Conservation (phyloP, 92 coral and sea anemone species). For the Porites evermanni region DNA sequence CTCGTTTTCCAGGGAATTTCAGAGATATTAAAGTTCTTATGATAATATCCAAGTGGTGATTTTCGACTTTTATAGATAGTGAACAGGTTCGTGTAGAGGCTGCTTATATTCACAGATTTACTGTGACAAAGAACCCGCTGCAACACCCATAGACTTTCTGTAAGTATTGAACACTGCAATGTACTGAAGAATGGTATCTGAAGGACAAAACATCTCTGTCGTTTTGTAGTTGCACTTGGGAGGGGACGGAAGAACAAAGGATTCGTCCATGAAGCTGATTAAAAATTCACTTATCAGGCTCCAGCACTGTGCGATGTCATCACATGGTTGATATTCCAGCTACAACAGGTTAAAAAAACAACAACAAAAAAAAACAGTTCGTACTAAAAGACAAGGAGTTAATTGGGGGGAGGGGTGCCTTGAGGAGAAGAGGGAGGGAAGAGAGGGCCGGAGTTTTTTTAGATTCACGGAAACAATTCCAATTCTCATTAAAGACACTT, state of each 20-base stretch:
- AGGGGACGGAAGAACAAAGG: slow-evolving; percentile 72
- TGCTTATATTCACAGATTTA: neutral
- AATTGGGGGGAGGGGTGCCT: no score
- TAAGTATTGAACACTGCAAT: slow-evolving; percentile 83
- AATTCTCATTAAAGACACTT: no score
- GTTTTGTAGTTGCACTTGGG: slow-evolving; percentile 82
- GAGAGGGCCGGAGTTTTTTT: no score
- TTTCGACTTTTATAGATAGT: no score
- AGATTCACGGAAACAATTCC: no score
- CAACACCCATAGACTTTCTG: slow-evolving; percentile 54
- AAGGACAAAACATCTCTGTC: slow-evolving; percentile 75
- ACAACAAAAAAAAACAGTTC: neutral
- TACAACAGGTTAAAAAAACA: slow-evolving; percentile 39
- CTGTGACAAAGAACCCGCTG: slow-evolving; percentile 4
- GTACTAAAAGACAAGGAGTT: no score
- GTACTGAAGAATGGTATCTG: slow-evolving; percentile 88
- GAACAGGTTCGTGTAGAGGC: no score
- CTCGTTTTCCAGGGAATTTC: no score
- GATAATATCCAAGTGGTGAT: no score
- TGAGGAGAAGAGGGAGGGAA: no score
- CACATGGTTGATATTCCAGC: slow-evolving; percentile 95
- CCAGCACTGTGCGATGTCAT: slow-evolving; percentile 92
- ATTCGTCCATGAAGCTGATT: slow-evolving; percentile 81
- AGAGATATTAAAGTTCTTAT: no score
- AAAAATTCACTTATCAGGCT: slow-evolving; percentile 82